Evolutionary conservation across 2,888 invertebrate species (phyloP).

Genomic region (Leistus spinibarbis): DNA sequence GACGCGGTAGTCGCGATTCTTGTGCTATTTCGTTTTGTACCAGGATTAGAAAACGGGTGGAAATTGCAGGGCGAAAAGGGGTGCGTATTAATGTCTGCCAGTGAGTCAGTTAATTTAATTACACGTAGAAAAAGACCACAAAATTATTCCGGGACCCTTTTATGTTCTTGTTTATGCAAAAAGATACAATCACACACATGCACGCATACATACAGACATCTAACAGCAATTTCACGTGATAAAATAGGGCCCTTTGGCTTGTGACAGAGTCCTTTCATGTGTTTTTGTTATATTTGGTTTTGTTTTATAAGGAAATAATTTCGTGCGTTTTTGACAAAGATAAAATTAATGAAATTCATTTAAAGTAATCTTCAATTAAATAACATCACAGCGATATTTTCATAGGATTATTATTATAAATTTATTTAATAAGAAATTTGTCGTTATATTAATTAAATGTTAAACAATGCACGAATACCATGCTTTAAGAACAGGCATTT

Average conservation of each 20-base stretch:
- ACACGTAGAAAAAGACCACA: slow-evolving; percentile 14
- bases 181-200: not conserved
- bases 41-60: too few relatives aligned
- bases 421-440: not conserved
- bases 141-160: slow-evolving; percentile 11
- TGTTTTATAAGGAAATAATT: not conserved
- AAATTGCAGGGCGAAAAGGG: too few relatives aligned
- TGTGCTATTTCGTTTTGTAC: not conserved
- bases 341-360: not conserved
- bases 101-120: slow-evolving; percentile 20
- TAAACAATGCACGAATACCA: not conserved
- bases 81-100: slow-evolving; percentile 8
- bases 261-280: not conserved
- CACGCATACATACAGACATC: not conserved
- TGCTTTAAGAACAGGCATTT: too few relatives aligned
- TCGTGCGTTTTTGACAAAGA: not conserved
- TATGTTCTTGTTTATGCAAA: slow-evolving; percentile 24
- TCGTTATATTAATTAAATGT: not conserved
- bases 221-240: too few relatives aligned
- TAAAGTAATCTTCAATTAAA: not conserved
- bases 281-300: too few relatives aligned
- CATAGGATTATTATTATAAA: not conserved
- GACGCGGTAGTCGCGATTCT: not conserved
- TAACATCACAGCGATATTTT: not conserved
- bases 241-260: not conserved